phyloP scores from a whole-genome alignment of 2,113 vertebrate genomes.

The Balaenoptera acutorostrata region DNA sequence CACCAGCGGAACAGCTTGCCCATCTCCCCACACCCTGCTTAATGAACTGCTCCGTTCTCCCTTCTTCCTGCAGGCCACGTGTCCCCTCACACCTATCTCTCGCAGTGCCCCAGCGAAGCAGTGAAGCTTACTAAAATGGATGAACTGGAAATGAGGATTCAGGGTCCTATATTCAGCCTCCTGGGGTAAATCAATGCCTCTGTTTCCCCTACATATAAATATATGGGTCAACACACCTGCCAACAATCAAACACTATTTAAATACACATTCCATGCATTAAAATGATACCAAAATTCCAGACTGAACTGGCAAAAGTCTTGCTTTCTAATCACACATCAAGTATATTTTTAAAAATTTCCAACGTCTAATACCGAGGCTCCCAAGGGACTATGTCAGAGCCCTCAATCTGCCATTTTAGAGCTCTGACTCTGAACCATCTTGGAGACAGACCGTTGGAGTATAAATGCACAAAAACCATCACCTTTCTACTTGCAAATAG shows the following conservation, averaged over 20 bases:
- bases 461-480: neutral
- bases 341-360: neutral
- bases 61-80: neutral
- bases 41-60: fast-evolving
- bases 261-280: neutral
- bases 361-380: neutral
- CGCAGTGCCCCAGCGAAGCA: neutral
- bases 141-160: neutral
- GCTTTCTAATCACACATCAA: neutral
- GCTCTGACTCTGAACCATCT: neutral
- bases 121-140: neutral
- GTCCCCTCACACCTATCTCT: no score
- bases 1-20: no score
- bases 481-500: neutral
- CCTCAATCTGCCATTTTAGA: neutral
- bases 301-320: neutral
- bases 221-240: neutral
- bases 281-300: neutral
- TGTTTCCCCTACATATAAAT: neutral
- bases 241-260: neutral
- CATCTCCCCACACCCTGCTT: neutral
- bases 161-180: neutral
- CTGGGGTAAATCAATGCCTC: neutral
- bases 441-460: neutral
- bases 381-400: neutral